These are phyloP conservation scores for Sakesphorus luctuosus DNA, from an alignment of 2,113 vertebrate species.

Conservation along the genomic window DNA sequence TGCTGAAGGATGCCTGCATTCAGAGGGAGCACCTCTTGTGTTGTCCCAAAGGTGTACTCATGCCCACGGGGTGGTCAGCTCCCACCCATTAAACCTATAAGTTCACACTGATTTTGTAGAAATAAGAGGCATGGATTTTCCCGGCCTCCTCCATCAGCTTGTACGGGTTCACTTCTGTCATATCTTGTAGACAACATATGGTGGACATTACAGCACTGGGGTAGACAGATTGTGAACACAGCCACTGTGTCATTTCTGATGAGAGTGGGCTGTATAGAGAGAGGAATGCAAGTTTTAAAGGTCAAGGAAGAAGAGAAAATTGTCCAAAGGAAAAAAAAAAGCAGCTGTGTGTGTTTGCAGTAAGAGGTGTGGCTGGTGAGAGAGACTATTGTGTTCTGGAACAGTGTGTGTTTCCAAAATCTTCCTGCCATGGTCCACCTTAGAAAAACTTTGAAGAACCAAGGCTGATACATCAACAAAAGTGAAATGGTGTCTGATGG, in stretches of 20 bases:
- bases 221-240: background rate
- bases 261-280: background rate
- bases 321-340: background rate
- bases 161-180: background rate
- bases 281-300: background rate
- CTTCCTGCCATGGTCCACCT: background rate
- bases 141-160: background rate
- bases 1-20: background rate
- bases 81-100: background rate
- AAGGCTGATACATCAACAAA: background rate
- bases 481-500: background rate
- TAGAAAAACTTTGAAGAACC: background rate
- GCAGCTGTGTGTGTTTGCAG: background rate
- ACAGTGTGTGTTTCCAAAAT: background rate
- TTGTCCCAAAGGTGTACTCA: background rate
- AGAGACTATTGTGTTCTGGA: background rate
- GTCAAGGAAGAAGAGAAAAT: constrained; percentile 26
- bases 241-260: background rate
- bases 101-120: background rate
- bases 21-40: background rate
- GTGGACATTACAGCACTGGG: background rate
- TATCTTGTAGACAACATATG: background rate
- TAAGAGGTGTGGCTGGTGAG: background rate
- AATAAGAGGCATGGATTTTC: background rate
- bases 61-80: background rate